phyloP scores from a whole-genome alignment of 2,888 invertebrate genomes.

The Thysanoteuthis rhombus region DNA sequence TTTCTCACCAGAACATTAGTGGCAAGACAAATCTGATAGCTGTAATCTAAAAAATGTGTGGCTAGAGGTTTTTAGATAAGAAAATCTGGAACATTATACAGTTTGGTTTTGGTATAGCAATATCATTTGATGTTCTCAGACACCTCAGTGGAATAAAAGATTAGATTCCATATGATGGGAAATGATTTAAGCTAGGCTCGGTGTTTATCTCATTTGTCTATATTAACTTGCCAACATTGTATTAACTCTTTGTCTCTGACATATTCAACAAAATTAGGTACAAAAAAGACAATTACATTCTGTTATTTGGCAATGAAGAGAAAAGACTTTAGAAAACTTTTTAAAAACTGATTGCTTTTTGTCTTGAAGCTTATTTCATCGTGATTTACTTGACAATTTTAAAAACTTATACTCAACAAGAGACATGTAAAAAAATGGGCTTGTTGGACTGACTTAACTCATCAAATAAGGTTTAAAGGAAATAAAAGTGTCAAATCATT shows the following conservation, averaged over 20 bases:
- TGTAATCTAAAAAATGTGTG: not conserved
- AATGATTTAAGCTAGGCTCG: not conserved
- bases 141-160: not conserved
- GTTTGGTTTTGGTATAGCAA: not conserved
- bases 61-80: not conserved
- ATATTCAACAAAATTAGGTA: not conserved
- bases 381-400: too few species aligned
- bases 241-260: not conserved
- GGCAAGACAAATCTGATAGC: slow-evolving; percentile 12
- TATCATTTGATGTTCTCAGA: not conserved
- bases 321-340: too few species aligned
- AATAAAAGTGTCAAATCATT: too few species aligned
- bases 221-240: not conserved
- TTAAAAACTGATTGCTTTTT: too few species aligned
- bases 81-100: not conserved
- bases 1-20: not conserved
- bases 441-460: too few species aligned
- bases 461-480: too few species aligned
- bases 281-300: not conserved
- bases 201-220: not conserved
- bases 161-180: not conserved
- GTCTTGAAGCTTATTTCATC: too few species aligned
- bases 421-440: too few species aligned
- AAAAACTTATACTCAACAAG: too few species aligned
- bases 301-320: too few species aligned